Base-by-base conservation (phyloP, 2,888 invertebrate genomes). In the Leucophora obtusa region DNA sequence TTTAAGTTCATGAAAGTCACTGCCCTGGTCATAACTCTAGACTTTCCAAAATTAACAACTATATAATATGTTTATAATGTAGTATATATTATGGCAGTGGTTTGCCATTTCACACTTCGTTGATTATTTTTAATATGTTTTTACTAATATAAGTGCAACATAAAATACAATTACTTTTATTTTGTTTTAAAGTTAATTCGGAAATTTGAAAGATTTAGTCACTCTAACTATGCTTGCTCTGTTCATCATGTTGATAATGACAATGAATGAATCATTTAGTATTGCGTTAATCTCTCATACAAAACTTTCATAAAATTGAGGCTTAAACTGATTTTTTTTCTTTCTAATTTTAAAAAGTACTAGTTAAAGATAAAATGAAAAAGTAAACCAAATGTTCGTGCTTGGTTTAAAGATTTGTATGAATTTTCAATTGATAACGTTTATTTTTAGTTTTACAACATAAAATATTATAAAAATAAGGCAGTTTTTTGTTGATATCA, bases 231-330 rank as follows among this genome's bases (percentile, higher is more conserved):
- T 54, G 62, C 56, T 69, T 43, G 7, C 43, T 38, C 15, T 51
- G 18, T 54, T 54, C 21, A 47, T 53, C 15, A 9, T 50, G 21
- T 24, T 58, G 15, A 7, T 54, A 43, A 73, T 79, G n/a, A 21
- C 24, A 18, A 56, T 10, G 18, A 11, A 66, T 79, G 71, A 80
- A 17, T 75, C 75, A 80, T 62, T 53, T 43, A 4, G 43, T 47
- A 1, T 28, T 21, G 17, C 33, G 15, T 65, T 38, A 62, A 62
- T 15, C 51, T 59, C 17, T 47, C 7, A 50, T 18, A 11, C 43
- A 50, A 28, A 68, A 75, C 75, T 75, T 75, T 79, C 70, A 62
- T 75, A 58, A 15, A 7, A 79, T 63, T 71, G 51, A 50, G 75
- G 47, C 62, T 68, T 60, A 60, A 74, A 65, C 17, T 14, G 70